A percentile compares a stretch with the other conserved stretches of the same genome.
Evolutionary conservation across 1,140 invertebrate species (phyloP).

Genomic region (Macrocentrus cingulum): DNA sequence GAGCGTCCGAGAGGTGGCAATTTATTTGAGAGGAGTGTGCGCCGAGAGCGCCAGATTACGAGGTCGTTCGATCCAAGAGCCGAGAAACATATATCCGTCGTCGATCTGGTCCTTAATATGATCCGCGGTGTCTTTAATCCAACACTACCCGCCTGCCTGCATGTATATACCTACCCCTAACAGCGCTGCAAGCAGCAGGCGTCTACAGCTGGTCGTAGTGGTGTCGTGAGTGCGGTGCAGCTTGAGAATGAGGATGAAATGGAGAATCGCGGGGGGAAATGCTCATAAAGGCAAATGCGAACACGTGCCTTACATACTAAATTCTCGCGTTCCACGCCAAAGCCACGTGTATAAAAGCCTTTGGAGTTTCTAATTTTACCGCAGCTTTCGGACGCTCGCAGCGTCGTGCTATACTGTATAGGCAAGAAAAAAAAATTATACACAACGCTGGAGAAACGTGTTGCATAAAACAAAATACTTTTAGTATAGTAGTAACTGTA

Average conservation of each 20-base stretch:
- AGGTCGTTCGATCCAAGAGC: slow-evolving; percentile 12
- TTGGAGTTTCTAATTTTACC: slow-evolving; percentile 24
- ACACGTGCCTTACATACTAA: slow-evolving; percentile 57
- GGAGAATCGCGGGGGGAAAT: slow-evolving; percentile 46
- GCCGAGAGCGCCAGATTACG: slow-evolving; percentile 3
- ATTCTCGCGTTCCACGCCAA: slow-evolving; percentile 37
- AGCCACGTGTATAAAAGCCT: slow-evolving; percentile 23
- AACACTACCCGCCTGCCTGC: too few species aligned
- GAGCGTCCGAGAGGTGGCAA: slow-evolving; percentile 1
- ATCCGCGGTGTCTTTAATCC: slow-evolving; percentile 19
- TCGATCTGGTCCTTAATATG: slow-evolving; percentile 21
- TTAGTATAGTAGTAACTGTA: too few species aligned
- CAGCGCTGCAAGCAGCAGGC: neutral
- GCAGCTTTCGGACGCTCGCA: slow-evolving; percentile 18
- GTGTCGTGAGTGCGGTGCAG: slow-evolving; percentile 23
- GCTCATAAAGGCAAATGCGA: slow-evolving; percentile 56
- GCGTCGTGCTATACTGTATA: too few species aligned
- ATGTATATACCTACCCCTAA: neutral
- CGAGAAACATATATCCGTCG: slow-evolving; percentile 1
- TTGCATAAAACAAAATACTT: too few species aligned
- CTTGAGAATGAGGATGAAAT: slow-evolving; percentile 52
- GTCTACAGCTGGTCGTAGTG: slow-evolving; percentile 1
- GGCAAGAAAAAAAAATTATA: too few species aligned
- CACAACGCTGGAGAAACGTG: too few species aligned
- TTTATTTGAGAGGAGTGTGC: neutral